Percentiles rank a stretch among this genome's conserved stretches.
These are phyloP conservation scores for Syrmaticus mikado DNA, from an alignment of 2,113 vertebrate species.

Conservation along the genomic window DNA sequence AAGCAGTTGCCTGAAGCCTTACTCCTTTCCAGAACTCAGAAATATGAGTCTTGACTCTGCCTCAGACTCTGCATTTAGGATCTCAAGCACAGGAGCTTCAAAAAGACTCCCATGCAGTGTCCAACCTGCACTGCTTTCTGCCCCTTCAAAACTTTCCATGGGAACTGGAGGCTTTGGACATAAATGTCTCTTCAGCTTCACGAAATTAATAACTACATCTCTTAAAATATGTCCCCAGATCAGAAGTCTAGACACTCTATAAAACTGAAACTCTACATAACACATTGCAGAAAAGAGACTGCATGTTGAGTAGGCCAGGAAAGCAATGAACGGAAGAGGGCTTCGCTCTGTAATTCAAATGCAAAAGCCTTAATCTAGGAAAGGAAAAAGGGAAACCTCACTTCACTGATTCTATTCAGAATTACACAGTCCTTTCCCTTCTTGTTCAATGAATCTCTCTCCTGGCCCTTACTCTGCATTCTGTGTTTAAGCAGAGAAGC, in stretches of 20 bases:
- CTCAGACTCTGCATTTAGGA: not conserved
- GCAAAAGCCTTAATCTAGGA: not conserved
- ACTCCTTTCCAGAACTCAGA: not conserved
- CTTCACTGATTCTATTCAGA: not conserved
- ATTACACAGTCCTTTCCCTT: not conserved
- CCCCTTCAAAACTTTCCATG: fast-evolving
- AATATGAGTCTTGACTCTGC: not conserved
- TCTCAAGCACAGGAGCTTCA: not conserved
- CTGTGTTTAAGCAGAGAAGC: not conserved
- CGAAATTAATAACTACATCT: not conserved
- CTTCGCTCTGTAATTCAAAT: not conserved
- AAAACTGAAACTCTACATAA: not conserved
- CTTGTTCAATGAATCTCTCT: not conserved
- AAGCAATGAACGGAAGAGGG: not conserved
- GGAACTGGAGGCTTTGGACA: not conserved
- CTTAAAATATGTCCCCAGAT: not conserved
- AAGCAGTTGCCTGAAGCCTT: not conserved
- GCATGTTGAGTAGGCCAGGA: not conserved
- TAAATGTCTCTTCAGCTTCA: not conserved
- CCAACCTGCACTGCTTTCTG: not conserved
- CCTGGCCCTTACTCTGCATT: not conserved
- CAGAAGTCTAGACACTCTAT: not conserved
- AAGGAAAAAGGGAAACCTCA: not conserved
- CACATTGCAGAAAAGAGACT: not conserved
- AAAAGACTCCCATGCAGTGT: not conserved